phyloP scores from a whole-genome alignment of 2,113 vertebrate species.

The Hemibates koningsi region DNA sequence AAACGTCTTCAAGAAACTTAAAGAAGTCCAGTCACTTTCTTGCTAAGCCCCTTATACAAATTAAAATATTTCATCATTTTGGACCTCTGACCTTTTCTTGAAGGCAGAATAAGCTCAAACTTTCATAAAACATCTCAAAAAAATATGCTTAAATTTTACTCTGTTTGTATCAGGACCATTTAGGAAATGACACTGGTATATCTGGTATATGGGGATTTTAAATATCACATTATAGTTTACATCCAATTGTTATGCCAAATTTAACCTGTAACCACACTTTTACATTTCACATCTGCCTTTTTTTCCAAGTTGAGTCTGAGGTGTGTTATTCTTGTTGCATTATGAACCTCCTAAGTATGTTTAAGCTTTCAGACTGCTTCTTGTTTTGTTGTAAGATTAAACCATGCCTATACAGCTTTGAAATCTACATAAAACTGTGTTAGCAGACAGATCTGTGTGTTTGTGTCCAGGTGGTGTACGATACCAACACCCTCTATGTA shows the following conservation, averaged over 20 bases:
- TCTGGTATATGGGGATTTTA: background rate
- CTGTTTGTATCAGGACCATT: background rate
- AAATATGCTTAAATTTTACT: rapidly evolving
- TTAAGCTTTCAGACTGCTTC: background rate
- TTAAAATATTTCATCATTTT: background rate
- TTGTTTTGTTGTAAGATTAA: background rate
- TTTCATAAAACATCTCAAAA: background rate
- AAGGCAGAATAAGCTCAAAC: background rate
- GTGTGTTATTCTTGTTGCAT: background rate
- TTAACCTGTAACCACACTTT: background rate
- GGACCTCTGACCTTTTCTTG: background rate
- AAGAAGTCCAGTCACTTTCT: background rate
- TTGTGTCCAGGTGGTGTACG: conserved; percentile 80
- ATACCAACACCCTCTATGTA: conserved; percentile 83
- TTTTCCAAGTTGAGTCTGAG: background rate
- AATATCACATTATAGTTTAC: background rate
- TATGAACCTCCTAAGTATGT: background rate
- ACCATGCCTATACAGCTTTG: background rate
- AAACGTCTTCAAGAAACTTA: background rate
- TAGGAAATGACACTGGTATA: background rate
- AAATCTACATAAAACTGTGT: background rate
- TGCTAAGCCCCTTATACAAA: background rate
- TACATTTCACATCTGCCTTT: background rate
- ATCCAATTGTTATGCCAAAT: background rate
- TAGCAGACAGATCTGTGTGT: background rate